Percentiles rank a stretch among this genome's conserved stretches.
Conservation (phyloP, 2,113 vertebrate genomes). For the Tragelaphus strepsiceros region DNA sequence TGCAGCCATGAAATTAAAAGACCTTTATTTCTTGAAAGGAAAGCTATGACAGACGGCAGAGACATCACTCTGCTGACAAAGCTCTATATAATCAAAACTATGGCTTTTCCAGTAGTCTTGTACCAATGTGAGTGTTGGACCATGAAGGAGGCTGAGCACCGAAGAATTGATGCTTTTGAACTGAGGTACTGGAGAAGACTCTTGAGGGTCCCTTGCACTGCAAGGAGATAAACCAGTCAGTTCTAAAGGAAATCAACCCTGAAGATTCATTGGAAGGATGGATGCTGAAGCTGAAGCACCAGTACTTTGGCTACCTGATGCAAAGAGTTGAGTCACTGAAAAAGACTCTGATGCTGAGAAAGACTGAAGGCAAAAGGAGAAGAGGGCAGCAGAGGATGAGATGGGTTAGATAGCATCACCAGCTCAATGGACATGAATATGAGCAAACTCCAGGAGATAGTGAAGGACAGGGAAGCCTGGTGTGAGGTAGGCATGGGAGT, state of each 20-base stretch:
- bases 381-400: neutral
- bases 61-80: neutral
- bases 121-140: neutral
- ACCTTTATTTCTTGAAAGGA: neutral
- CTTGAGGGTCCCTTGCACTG: neutral
- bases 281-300: neutral
- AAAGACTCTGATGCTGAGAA: neutral
- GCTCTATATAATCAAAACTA: neutral
- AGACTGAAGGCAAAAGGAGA: neutral
- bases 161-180: neutral
- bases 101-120: neutral
- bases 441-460: neutral
- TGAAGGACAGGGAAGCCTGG: neutral
- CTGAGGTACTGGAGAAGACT: neutral
- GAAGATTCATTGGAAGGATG: neutral
- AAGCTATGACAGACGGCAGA: neutral
- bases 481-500: neutral
- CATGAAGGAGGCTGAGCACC: neutral
- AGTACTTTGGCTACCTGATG: neutral
- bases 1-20: neutral
- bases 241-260: neutral
- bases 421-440: neutral
- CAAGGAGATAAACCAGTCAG: neutral
- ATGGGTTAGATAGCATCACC: neutral
- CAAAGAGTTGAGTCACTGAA: neutral